Conservation (phyloP, 2,888 invertebrate species). For the Coelinius sp. region DNA sequence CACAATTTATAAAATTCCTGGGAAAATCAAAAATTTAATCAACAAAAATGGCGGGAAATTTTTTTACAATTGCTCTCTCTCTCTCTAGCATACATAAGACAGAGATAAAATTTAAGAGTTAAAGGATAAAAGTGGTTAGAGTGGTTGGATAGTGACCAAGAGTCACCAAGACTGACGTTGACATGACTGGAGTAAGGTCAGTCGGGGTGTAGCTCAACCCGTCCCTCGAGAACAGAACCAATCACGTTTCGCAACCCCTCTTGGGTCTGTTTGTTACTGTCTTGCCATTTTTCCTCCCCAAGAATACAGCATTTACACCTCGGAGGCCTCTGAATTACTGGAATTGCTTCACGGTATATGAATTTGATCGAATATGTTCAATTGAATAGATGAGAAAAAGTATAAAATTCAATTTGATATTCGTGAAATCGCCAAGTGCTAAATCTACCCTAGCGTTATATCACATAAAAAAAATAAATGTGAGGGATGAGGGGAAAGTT, state of each 20-base stretch:
- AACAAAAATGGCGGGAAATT: too few species aligned
- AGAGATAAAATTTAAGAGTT: slow-evolving; percentile 8
- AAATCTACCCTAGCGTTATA: slow-evolving; percentile 41
- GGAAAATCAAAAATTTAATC: too few species aligned
- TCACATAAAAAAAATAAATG: slow-evolving; percentile 25
- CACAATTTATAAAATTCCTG: too few species aligned
- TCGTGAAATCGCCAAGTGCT: slow-evolving; percentile 52
- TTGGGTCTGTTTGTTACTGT: slow-evolving; percentile 48
- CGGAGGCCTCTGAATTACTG: slow-evolving; percentile 49
- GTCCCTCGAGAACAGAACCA: slow-evolving; percentile 50
- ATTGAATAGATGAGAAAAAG: neutral
- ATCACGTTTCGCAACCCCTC: slow-evolving; percentile 48
- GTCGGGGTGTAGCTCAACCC: slow-evolving; percentile 46
- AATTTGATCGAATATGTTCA: neutral
- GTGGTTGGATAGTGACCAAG: slow-evolving; percentile 26
- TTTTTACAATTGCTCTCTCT: neutral
- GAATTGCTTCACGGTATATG: slow-evolving; percentile 48
- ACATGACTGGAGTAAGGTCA: slow-evolving; percentile 28
- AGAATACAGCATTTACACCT: neutral
- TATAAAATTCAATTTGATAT: slow-evolving; percentile 59
- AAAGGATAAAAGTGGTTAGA: neutral
- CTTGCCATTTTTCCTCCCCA: slow-evolving; percentile 35
- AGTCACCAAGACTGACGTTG: slow-evolving; percentile 18
- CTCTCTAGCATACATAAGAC: slow-evolving; percentile 11
- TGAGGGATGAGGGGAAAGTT: neutral